A percentile compares a stretch with the other conserved stretches of the same genome.
Conservation (phyloP, 1,140 invertebrate species). For the Heliconius hewitsoni region DNA sequence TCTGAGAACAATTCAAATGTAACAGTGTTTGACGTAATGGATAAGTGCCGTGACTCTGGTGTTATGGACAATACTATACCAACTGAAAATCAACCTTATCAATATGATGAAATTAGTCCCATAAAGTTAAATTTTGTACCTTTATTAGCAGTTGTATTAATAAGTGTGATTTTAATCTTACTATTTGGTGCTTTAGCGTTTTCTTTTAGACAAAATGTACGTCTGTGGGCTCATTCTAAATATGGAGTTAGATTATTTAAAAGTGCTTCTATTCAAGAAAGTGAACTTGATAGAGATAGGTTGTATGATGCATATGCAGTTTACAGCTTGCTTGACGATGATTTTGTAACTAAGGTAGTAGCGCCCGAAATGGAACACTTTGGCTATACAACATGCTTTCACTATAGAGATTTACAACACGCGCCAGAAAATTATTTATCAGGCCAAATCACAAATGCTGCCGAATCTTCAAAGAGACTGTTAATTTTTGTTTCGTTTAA, state of each 20-base stretch:
- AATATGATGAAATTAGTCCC: slow-evolving; percentile 80
- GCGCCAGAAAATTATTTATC: slow-evolving; percentile 86
- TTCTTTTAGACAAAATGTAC: slow-evolving; percentile 88
- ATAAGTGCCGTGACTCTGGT: slow-evolving; percentile 86
- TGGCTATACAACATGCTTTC: slow-evolving; percentile 87
- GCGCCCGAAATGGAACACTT: slow-evolving; percentile 90
- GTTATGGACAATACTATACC: slow-evolving; percentile 89
- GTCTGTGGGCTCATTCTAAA: slow-evolving; percentile 88
- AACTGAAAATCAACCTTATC: slow-evolving; percentile 79
- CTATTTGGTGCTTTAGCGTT: slow-evolving; percentile 86
- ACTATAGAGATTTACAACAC: slow-evolving; percentile 87
- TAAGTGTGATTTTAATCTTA: slow-evolving; percentile 87
- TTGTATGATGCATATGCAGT: slow-evolving; percentile 94
- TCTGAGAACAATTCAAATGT: slow-evolving; percentile 83
- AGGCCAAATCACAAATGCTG: slow-evolving; percentile 89
- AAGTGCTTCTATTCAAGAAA: slow-evolving; percentile 86
- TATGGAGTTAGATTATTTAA: slow-evolving; percentile 89
- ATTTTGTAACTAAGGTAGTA: slow-evolving; percentile 89
- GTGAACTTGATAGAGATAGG: slow-evolving; percentile 87
- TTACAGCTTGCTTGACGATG: slow-evolving; percentile 93
- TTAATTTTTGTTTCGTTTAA: slow-evolving; percentile 88
- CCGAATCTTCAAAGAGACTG: slow-evolving; percentile 87
- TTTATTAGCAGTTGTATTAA: slow-evolving; percentile 88
- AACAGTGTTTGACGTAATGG: slow-evolving; percentile 84
- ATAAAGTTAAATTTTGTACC: slow-evolving; percentile 84